These are phyloP conservation scores for Caenorhabditis doughertyi DNA, from an alignment of 2,888 invertebrate species.

Conservation along the genomic window DNA sequence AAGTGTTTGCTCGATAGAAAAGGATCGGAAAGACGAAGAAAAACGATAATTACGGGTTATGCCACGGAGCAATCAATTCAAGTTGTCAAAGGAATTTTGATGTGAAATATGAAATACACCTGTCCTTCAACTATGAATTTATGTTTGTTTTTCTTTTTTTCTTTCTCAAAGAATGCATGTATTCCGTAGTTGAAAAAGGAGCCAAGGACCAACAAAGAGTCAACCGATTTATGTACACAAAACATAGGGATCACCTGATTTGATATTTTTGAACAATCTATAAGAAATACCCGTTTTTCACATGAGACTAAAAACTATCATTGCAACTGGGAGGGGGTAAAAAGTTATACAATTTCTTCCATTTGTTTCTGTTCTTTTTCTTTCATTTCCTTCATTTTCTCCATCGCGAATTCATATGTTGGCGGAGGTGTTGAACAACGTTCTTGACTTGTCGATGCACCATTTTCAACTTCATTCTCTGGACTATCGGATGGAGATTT, in stretches of 20 bases:
- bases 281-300: background rate
- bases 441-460: conserved; percentile 7
- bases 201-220: no score
- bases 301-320: background rate
- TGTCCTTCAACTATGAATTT: conserved; percentile 5
- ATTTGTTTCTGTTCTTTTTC: conserved; percentile 9
- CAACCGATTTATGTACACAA: background rate
- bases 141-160: background rate
- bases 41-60: background rate
- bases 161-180: background rate
- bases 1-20: background rate
- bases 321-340: background rate
- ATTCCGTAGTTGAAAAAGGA: background rate
- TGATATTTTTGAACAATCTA: background rate
- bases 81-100: background rate
- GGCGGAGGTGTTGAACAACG: conserved; percentile 35
- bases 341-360: conserved; percentile 22
- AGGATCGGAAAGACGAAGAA: background rate
- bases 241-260: background rate
- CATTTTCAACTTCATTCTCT: conserved; percentile 29
- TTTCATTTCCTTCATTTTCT: conserved; percentile 39
- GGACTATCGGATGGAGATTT: background rate
- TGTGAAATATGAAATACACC: background rate
- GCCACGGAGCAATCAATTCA: background rate
- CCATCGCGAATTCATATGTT: conserved; percentile 54